Evolutionary conservation across 2,888 invertebrate species (phyloP), one percentile per base, ranked within the genome.

Genomic region (Druceiella hillmani): DNA sequence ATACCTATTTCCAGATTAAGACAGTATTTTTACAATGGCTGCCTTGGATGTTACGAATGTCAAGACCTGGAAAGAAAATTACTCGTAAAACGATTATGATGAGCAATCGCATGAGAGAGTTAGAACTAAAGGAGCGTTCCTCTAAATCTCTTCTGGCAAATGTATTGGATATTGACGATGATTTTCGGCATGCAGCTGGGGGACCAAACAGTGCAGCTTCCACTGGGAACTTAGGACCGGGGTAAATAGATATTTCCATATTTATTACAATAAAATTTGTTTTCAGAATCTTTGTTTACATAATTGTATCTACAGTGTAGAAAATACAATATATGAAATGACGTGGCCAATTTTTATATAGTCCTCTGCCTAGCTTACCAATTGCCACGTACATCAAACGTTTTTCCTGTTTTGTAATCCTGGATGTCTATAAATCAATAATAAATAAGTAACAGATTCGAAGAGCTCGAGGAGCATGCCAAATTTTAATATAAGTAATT

Each of bases 1-100:
- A n/a, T n/a, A n/a, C n/a, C n/a, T n/a, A n/a, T n/a, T n/a, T n/a
- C n/a, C 67, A 98, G 98, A 88, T 95, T 58, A 90, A 91, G 70
- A 83, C 86, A 54, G 81, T 95, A 56, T 90, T 99, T 67, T 83
- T 98, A 52, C 91, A 93, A 76, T 97, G 97, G 94, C 76, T 98
- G 60, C 98, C 98, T 44, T 94, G 93, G 90, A 79, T 94, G 48
- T 74, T 98, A 57, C 79, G 95, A 43, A 97, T 99, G 95, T 83
- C 85, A 57, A 81, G 97, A 57, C 98, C 97, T 27, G 94, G 93
- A 35, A 91, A 90, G 73, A 91, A 92, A 66, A 89, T 92, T 56
- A 88, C 91, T 41, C 76, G 90, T 52, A 91, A 92, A 69, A 87
- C 87, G 44, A 86, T 93, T 56, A 76, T 89, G 70, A 85, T 90